These are phyloP conservation scores for Steinernema carpocapsae DNA, from an alignment of 2,888 invertebrate species.

Conservation along the genomic window DNA sequence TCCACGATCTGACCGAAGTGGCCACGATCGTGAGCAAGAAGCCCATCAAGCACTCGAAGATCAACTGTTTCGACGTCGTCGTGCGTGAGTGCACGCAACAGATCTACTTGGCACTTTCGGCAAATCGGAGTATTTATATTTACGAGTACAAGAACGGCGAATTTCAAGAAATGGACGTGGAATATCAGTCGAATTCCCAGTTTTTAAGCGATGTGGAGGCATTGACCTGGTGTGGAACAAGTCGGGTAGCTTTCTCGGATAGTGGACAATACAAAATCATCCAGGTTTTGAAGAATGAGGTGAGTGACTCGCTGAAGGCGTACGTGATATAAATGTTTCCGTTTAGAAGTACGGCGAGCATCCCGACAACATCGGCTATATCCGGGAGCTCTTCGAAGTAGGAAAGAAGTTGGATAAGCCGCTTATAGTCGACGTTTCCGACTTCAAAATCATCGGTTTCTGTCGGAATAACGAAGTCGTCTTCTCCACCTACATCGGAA, in stretches of 20 bases:
- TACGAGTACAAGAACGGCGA: slow-evolving; percentile 69
- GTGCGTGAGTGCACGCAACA: slow-evolving; percentile 42
- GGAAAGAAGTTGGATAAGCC: slow-evolving; percentile 39
- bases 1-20: slow-evolving; percentile 42
- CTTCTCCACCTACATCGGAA: slow-evolving; percentile 20
- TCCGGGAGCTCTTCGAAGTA: slow-evolving; percentile 34
- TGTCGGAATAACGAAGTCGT: slow-evolving; percentile 39
- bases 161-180: slow-evolving; percentile 60
- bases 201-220: slow-evolving; percentile 41
- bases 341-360: slow-evolving; percentile 31
- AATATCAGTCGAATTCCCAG: slow-evolving; percentile 37
- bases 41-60: slow-evolving; percentile 41
- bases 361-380: slow-evolving; percentile 34
- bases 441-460: slow-evolving; percentile 45
- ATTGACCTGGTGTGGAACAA: slow-evolving; percentile 46
- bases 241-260: slow-evolving; percentile 44
- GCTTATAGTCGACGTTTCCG: slow-evolving; percentile 41
- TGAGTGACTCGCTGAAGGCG: not conserved
- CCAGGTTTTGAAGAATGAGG: slow-evolving; percentile 38
- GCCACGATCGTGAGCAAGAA: slow-evolving; percentile 37
- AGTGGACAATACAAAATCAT: slow-evolving; percentile 48
- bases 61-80: slow-evolving; percentile 34
- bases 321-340: not conserved
- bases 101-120: slow-evolving; percentile 56
- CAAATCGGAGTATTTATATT: slow-evolving; percentile 53